Conservation (phyloP, 2,113 vertebrate species). For the Otocyon megalotis region DNA sequence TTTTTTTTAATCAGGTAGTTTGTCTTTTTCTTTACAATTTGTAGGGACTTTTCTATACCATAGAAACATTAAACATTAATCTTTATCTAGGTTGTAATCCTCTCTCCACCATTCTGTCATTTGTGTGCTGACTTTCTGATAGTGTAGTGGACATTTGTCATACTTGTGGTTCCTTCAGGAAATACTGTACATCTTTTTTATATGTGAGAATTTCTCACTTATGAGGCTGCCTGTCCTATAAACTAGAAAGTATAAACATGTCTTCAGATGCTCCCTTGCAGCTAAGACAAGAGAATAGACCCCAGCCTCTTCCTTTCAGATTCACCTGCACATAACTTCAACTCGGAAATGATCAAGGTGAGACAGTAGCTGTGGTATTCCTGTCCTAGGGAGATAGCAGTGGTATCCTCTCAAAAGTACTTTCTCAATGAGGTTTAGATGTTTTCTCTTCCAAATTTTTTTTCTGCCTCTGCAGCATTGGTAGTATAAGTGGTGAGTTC, state of each 20-base stretch:
- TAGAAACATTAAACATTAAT: not conserved
- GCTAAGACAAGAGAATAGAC: not conserved
- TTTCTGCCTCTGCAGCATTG: not conserved
- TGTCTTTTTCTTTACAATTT: not conserved
- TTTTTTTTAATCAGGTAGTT: not conserved
- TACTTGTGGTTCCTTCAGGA: not conserved
- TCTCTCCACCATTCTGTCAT: not conserved
- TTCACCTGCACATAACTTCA: not conserved
- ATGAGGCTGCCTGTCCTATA: not conserved
- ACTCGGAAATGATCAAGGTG: not conserved
- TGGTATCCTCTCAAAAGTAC: not conserved
- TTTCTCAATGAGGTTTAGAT: not conserved
- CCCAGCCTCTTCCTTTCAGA: not conserved
- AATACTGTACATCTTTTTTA: not conserved
- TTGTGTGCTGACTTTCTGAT: not conserved
- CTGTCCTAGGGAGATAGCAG: not conserved
- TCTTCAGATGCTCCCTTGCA: not conserved
- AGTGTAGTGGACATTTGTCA: not conserved
- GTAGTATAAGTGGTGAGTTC: not conserved
- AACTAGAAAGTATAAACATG: not conserved
- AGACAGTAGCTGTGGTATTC: not conserved
- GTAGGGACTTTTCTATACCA: not conserved
- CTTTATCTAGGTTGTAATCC: not conserved
- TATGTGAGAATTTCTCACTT: not conserved
- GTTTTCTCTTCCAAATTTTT: not conserved